Percentiles rank a stretch among this genome's conserved stretches.
These are phyloP conservation scores for Heliornis fulica DNA, from an alignment of 2,113 vertebrate genomes.

Conservation along the genomic window DNA sequence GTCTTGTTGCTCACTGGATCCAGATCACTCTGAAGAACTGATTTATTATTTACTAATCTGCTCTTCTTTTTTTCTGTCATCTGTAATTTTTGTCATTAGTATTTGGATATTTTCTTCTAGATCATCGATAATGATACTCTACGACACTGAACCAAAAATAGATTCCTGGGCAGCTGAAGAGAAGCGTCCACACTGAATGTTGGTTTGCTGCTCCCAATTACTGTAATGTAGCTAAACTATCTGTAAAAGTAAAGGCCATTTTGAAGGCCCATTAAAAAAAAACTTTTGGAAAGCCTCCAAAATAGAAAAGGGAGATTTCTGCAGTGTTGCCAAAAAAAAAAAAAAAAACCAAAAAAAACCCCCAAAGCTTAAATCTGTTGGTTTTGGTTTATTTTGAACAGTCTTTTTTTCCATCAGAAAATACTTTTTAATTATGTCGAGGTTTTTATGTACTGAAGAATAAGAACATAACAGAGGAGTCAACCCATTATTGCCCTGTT, in stretches of 20 bases:
- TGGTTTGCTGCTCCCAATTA: not conserved
- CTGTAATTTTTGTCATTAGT: not conserved
- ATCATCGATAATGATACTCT: not conserved
- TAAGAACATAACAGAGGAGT: not conserved
- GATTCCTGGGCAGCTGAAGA: not conserved
- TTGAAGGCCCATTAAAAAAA: not conserved
- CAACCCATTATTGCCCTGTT: not conserved
- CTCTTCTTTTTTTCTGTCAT: not conserved
- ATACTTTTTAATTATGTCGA: not conserved
- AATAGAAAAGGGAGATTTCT: not conserved
- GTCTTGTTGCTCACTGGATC: not conserved
- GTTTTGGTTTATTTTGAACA: not conserved
- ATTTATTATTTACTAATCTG: constrained; percentile 7
- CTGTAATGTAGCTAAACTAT: not conserved
- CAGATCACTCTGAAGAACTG: not conserved
- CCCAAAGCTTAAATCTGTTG: not conserved
- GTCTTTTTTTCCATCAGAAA: not conserved
- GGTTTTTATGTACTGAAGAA: not conserved
- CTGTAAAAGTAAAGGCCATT: not conserved
- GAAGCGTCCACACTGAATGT: not conserved
- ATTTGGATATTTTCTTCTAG: not conserved
- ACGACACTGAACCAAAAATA: not conserved
- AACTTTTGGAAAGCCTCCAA: not conserved
- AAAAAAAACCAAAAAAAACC: too few relatives aligned
- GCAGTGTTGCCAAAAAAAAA: not conserved